Evolutionary conservation across 2,888 invertebrate species (phyloP).

Genomic region (Melieria crassipennis): DNA sequence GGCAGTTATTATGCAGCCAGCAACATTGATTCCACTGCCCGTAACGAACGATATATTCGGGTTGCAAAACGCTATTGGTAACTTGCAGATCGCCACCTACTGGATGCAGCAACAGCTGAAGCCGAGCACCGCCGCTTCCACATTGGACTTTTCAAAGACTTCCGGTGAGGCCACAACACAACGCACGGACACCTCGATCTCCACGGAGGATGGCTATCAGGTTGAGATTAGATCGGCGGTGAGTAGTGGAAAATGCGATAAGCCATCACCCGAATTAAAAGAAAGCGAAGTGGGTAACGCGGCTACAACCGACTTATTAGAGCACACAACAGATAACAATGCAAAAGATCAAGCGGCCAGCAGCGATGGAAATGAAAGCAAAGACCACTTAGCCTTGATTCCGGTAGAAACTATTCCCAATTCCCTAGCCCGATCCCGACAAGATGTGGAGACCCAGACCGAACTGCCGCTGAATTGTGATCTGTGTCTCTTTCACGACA

Average conservation of each 20-base stretch:
- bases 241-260: background rate
- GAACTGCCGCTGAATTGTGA: slow-evolving; percentile 63
- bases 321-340: slow-evolving; percentile 23
- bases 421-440: slow-evolving; percentile 19
- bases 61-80: slow-evolving; percentile 62
- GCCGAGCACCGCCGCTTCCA: slow-evolving; percentile 46
- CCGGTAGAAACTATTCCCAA: no score
- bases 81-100: slow-evolving; percentile 64
- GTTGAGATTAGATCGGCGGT: slow-evolving; percentile 15
- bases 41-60: slow-evolving; percentile 64
- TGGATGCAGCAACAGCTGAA: slow-evolving; percentile 61
- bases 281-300: background rate
- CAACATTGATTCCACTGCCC: slow-evolving; percentile 64
- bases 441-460: slow-evolving; percentile 63
- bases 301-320: background rate
- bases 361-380: background rate
- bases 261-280: background rate
- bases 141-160: slow-evolving; percentile 49
- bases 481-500: slow-evolving; percentile 63
- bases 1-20: slow-evolving; percentile 61
- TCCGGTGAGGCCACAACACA: slow-evolving; percentile 55
- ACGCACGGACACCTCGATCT: slow-evolving; percentile 56
- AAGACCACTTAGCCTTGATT: no score
- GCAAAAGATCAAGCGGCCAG: slow-evolving; percentile 42
- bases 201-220: slow-evolving; percentile 56